Evolutionary conservation across 2,113 vertebrate species (phyloP).

Genomic region (Vimba vimba): DNA sequence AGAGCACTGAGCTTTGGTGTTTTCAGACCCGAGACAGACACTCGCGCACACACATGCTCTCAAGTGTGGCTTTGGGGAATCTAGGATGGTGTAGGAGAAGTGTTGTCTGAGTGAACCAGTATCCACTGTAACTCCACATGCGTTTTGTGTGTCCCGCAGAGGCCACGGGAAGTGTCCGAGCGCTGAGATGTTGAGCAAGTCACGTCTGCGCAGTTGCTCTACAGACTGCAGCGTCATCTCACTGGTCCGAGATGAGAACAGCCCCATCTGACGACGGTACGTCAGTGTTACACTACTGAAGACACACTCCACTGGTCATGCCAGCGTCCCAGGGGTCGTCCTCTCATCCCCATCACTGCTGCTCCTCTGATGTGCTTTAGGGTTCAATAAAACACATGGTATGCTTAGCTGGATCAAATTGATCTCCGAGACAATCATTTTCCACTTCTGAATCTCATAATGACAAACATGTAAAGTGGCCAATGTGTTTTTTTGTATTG

Average conservation of each 20-base stretch:
- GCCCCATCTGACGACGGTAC: slow-evolving; percentile 59
- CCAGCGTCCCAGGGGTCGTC: not conserved
- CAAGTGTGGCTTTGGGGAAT: too few relatives aligned
- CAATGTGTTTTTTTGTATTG: not conserved
- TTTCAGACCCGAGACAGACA: too few relatives aligned
- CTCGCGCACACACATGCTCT: too few relatives aligned
- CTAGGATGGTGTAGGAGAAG: not conserved
- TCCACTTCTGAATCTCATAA: not conserved
- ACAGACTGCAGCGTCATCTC: slow-evolving; percentile 70
- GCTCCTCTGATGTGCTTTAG: not conserved
- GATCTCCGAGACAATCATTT: slow-evolving; percentile 17
- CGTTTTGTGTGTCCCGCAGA: slow-evolving; percentile 26
- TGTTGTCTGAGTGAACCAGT: not conserved
- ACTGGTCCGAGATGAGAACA: slow-evolving; percentile 68
- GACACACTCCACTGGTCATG: not conserved
- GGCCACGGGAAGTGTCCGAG: slow-evolving; percentile 61
- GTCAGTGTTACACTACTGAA: slow-evolving; percentile 48
- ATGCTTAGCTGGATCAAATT: slow-evolving; percentile 1
- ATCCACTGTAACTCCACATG: too few relatives aligned
- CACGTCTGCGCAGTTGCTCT: slow-evolving; percentile 56
- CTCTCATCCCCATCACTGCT: slow-evolving; percentile 10
- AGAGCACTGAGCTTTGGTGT: too few relatives aligned
- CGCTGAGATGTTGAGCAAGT: slow-evolving; percentile 51
- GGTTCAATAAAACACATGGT: not conserved
- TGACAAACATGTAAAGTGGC: not conserved